phyloP scores from a whole-genome alignment of 2,797 vertebrate species.

The Lutjanus campechanus region DNA sequence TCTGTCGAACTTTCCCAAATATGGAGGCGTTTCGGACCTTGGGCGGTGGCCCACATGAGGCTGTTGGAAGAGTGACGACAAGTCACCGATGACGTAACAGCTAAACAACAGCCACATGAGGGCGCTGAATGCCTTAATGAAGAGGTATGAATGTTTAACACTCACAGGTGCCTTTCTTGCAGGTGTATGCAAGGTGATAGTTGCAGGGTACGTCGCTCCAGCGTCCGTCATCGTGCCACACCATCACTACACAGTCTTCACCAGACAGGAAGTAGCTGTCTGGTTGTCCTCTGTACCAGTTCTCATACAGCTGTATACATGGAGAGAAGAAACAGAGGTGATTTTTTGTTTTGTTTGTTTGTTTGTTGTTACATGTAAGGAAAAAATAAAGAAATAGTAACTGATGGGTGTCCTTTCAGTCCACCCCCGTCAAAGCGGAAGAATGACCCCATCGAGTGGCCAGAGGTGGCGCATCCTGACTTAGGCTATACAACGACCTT shows the following conservation, averaged over 20 bases:
- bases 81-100: neutral
- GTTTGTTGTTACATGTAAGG: neutral
- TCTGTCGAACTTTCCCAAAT: conserved; percentile 87
- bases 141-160: conserved; percentile 1
- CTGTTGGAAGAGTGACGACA: conserved; percentile 72
- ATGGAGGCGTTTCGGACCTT: conserved; percentile 84
- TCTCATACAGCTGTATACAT: conserved; percentile 90
- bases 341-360: neutral
- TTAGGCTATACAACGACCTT: too few species aligned
- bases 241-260: conserved; percentile 97
- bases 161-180: conserved; percentile 96
- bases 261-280: conserved; percentile 97
- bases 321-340: conserved; percentile 3
- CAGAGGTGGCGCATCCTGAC: too few species aligned
- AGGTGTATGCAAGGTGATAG: conserved; percentile 96
- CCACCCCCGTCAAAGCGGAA: too few species aligned
- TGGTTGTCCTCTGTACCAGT: conserved; percentile 95
- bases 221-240: conserved; percentile 93
- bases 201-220: conserved; percentile 98
- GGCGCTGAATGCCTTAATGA: neutral
- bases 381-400: too few species aligned
- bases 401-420: too few species aligned
- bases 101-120: conserved; percentile 15
- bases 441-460: too few species aligned
- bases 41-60: conserved; percentile 91